A percentile compares a stretch with the other conserved stretches of the same genome.
Conservation (phyloP, 1,140 invertebrate species). For the Drosophila ananassae region DNA sequence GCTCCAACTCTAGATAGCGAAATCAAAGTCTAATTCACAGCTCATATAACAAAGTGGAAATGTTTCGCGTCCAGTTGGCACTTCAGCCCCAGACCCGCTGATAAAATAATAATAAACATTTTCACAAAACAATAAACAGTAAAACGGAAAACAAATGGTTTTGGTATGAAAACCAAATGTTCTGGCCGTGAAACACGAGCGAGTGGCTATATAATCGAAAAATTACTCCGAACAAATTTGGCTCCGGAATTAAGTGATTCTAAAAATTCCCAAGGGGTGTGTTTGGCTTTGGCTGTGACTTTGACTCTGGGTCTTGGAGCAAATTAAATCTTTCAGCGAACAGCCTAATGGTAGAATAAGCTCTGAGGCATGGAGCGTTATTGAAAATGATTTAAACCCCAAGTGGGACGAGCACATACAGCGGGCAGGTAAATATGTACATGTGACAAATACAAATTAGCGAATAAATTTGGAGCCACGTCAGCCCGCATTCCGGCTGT, state of each 20-base stretch:
- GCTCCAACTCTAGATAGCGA: conserved; percentile 37
- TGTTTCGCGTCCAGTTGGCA: conserved; percentile 29
- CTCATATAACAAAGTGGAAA: conserved; percentile 16
- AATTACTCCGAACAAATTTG: conserved; percentile 6
- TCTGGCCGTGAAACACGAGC: conserved; percentile 19
- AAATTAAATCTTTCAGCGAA: conserved; percentile 26
- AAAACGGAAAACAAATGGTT: conserved; percentile 17
- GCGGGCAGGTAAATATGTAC: not conserved
- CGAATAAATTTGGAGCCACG: conserved; percentile 23
- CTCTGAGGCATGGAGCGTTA: not conserved
- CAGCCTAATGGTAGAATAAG: conserved; percentile 20
- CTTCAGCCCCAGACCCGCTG: conserved; percentile 31
- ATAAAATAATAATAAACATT: conserved; percentile 31
- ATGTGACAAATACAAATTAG: conserved; percentile 17
- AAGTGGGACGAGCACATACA: conserved; percentile 6
- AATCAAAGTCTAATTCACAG: conserved; percentile 25
- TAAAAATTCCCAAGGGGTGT: not conserved
- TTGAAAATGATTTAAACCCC: conserved; percentile 12
- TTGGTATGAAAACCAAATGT: conserved; percentile 25
- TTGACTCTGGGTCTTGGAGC: not conserved
- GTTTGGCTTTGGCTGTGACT: conserved; percentile 6
- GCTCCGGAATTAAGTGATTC: not conserved
- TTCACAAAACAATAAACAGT: conserved; percentile 26
- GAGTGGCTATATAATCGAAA: conserved; percentile 2
- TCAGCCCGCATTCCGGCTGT: conserved; percentile 26